A percentile compares a stretch with the other conserved stretches of the same genome.
phyloP scores from a whole-genome alignment of 1,140 invertebrate species.

The Papilio xuthus region DNA sequence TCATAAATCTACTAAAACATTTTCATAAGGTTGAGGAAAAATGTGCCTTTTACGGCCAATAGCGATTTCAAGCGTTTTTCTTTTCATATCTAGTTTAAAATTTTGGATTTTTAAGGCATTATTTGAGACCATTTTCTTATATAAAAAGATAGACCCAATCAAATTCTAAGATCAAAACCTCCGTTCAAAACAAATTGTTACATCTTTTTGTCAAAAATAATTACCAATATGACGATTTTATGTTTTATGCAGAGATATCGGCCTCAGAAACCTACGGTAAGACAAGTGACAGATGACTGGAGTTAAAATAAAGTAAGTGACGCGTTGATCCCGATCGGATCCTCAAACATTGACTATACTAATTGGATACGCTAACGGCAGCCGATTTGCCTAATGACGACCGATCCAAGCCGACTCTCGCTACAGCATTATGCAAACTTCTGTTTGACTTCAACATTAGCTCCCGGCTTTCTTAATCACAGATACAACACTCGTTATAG shows the following conservation, averaged over 20 bases:
- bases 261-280: no score
- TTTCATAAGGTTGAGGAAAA: constrained; percentile 76
- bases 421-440: constrained; percentile 76
- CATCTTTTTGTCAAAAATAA: no score
- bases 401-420: constrained; percentile 64
- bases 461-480: constrained; percentile 70
- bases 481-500: constrained; percentile 63
- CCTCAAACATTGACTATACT: constrained; percentile 75
- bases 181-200: no score
- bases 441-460: constrained; percentile 74
- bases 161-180: no score
- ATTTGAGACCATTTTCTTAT: background rate
- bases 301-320: constrained; percentile 51
- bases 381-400: constrained; percentile 78
- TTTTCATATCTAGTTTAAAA: constrained; percentile 30
- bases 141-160: background rate
- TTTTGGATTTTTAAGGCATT: background rate
- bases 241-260: no score
- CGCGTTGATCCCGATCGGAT: constrained; percentile 62
- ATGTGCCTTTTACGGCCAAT: constrained; percentile 66
- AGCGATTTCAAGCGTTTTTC: constrained; percentile 58
- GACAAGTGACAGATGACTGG: background rate
- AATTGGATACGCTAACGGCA: constrained; percentile 72
- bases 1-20: constrained; percentile 79
- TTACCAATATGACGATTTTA: no score